Base-by-base conservation (phyloP, 2,888 invertebrate species). In the Temnothorax unifasciatus region DNA sequence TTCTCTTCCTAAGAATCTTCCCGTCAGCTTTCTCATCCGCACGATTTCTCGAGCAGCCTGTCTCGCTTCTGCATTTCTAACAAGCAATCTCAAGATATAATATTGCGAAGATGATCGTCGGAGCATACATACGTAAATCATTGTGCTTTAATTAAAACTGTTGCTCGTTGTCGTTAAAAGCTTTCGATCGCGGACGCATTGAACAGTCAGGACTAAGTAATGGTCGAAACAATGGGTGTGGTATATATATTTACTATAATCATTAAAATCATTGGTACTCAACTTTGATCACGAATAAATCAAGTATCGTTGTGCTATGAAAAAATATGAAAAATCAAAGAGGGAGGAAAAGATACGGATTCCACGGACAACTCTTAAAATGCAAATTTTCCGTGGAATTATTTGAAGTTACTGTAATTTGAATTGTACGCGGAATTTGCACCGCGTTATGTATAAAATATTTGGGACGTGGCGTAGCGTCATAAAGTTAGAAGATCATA, bases 1-100 rank as follows among this genome's bases (percentile, higher is more conserved):
- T 89, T 87, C 87, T 87, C 84, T 85, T 77, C 66, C 75, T 82
- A 88, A 82, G 84, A 83, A 79, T 81, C 79, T 85, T 79, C 59
- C 86, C 79, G 73, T 47, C 61, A 63, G 66, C 86, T 83, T 84
- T 81, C 68, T 44, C 83, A 50, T 61, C 61, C 75, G 68, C n/a
- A 50, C 21, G 34, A 69, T 83, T 68, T 68, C 63, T 57, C 61
- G 41, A 41, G n/a, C 61, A 34, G 18, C 52, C 68, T 68, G 76
- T 77, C 25, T 66, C 61, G 57, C 61, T 66, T 83, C 13, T 75
- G 69, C 47, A 75, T 71, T 71, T 71, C 71, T 50, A 71, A 81
- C 71, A 25, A 71, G 47, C 59, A 59, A 79, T 79, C 79, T 44
- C 44, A 21, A 44, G 44, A 57, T 44, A 21, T 59, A 69, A 79